These are phyloP conservation scores for Himalopsyche kuldschensis DNA, from an alignment of 2,888 invertebrate species.

Conservation along the genomic window DNA sequence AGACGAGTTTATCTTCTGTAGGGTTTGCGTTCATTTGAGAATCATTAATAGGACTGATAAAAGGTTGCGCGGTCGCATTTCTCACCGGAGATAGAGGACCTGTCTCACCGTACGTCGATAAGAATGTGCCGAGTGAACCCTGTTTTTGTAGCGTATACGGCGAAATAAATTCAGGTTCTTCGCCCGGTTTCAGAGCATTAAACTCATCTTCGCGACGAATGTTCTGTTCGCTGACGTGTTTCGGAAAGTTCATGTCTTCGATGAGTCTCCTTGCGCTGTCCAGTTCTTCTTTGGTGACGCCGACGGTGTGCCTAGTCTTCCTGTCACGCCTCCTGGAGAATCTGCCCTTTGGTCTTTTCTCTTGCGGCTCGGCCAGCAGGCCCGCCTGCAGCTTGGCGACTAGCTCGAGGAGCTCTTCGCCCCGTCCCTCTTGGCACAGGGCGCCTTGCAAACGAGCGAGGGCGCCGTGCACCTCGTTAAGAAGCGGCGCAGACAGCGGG, in stretches of 20 bases:
- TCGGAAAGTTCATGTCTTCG: constrained; percentile 62
- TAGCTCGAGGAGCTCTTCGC: constrained; percentile 66
- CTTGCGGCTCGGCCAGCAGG: constrained; percentile 47
- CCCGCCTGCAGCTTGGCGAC: constrained; percentile 71
- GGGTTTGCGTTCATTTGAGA: background rate
- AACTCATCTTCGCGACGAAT: constrained; percentile 39
- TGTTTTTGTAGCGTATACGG: constrained; percentile 52
- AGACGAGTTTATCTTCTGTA: constrained; percentile 41
- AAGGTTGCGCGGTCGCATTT: constrained; percentile 51
- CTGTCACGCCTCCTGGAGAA: constrained; percentile 62
- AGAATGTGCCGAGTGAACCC: constrained; percentile 53
- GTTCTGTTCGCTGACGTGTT: constrained; percentile 38
- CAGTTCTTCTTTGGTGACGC: constrained; percentile 79
- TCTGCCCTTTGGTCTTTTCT: constrained; percentile 48
- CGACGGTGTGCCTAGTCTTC: constrained; percentile 77
- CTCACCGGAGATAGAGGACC: constrained; percentile 44
- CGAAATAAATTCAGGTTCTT: constrained; percentile 37
- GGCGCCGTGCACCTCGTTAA: constrained; percentile 77
- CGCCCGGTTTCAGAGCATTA: constrained; percentile 38
- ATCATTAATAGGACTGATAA: constrained; percentile 36
- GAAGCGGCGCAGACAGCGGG: constrained; percentile 56
- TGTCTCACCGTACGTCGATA: constrained; percentile 20
- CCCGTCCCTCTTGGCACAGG: constrained; percentile 59
- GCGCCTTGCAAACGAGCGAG: constrained; percentile 75
- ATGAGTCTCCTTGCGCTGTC: constrained; percentile 77